Base-by-base conservation (phyloP, 2,888 invertebrate genomes). In the Strigamia transsilvanica region DNA sequence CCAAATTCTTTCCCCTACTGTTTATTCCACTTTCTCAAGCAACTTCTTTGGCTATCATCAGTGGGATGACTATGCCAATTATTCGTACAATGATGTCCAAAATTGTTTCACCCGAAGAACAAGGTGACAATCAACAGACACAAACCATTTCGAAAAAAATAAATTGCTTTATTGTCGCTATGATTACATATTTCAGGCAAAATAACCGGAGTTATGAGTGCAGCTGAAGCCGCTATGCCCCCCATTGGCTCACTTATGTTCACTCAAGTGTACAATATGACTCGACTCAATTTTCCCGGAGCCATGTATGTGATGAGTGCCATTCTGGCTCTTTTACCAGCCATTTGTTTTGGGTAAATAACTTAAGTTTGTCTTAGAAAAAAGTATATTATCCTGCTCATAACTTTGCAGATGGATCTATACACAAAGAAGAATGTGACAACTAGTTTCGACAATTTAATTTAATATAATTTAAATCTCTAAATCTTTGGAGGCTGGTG, bases 141-240 rank as follows among this genome's bases (percentile, higher is more conserved):
- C n/a, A 61, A 18, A 18, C 2, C n/a, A 61, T 42, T 42, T 42
- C 42, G 10, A 10, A 13, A 3, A 10, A 42, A 15, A 2, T 7
- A 42, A 42, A 42, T 15, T 13, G 15, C 2, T 13, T 42, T 13
- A 42, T 21, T n/a, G 15, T 3, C 15, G 3, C 12, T 61, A 21
- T 18, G 9, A 61, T 61, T 9, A 12, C 61, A 61, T 61, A 61
- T 18, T 61, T 21, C 83, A 87, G 92, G 92, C 3, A 92, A 93
- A 88, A 90, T 93, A 34, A 93, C 93, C 86, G 91, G 93, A 0
- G 88, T 93, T 81, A 91, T 92, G 86, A 91, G 92, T 41, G 90
- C 91, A 3, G 86, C 92, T 38, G 93, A 93, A 88, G 91, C 92
- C 18, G 85, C 91, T 73, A 89, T 91, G 27, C 92, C 92, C 0